Percentiles rank a stretch among this genome's conserved stretches.
Evolutionary conservation across 2,888 invertebrate species (phyloP).

Genomic region (Cosmia trapezina): DNA sequence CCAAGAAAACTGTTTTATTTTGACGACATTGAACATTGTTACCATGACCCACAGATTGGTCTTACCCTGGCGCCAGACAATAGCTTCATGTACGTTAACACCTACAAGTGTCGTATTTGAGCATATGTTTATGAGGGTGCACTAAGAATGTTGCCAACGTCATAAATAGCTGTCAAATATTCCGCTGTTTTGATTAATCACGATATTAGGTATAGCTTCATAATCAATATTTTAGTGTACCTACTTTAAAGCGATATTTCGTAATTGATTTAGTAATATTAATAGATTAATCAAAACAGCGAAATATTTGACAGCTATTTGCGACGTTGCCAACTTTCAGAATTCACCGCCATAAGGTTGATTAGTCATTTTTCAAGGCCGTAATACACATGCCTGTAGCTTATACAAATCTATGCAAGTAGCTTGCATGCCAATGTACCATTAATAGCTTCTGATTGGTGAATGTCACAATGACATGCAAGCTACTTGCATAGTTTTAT

Average conservation of each 20-base stretch:
- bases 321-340: not conserved
- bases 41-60: conserved; percentile 4
- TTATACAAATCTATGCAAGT: too few species aligned
- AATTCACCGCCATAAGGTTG: not conserved
- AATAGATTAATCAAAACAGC: not conserved
- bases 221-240: too few species aligned
- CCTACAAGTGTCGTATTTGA: not conserved
- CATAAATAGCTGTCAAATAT: too few species aligned
- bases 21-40: too few species aligned
- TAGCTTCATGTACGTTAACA: not conserved
- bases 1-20: conserved; percentile 41
- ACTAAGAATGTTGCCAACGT: not conserved
- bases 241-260: not conserved
- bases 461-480: too few species aligned
- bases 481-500: too few species aligned
- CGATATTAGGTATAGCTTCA: not conserved
- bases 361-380: not conserved
- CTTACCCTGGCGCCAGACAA: not conserved
- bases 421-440: too few species aligned
- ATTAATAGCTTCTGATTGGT: too few species aligned
- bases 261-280: not conserved
- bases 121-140: too few species aligned
- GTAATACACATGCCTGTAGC: too few species aligned
- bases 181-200: not conserved
- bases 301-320: not conserved